Conservation (phyloP, 2,797 vertebrate genomes). For the Schizopygopsis pylzovi region DNA sequence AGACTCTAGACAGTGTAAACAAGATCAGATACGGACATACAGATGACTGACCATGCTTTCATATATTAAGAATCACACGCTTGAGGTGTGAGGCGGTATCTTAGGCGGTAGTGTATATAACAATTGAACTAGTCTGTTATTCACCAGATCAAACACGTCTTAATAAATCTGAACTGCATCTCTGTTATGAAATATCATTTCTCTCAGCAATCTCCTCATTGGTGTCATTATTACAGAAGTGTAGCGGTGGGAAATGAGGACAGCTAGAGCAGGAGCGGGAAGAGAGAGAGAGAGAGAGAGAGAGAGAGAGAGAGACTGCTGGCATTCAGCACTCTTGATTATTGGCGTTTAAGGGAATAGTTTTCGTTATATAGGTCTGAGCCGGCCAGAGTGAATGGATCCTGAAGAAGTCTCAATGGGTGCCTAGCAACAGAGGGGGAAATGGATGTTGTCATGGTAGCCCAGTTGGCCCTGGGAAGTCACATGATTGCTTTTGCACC, state of each 20-base stretch:
- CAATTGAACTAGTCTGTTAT: neutral
- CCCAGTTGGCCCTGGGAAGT: slow-evolving; percentile 44
- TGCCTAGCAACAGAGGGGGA: slow-evolving; percentile 60
- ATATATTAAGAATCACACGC: neutral
- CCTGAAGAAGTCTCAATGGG: slow-evolving; percentile 37
- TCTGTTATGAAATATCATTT: neutral
- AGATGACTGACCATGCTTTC: neutral
- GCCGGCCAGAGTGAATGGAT: slow-evolving; percentile 16
- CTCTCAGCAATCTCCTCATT: neutral
- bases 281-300: neutral
- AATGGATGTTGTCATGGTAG: slow-evolving; percentile 54
- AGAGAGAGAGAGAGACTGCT: neutral
- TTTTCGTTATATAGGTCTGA: slow-evolving; percentile 28
- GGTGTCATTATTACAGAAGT: slow-evolving; percentile 1
- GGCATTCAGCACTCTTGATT: neutral
- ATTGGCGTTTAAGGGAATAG: slow-evolving; percentile 13
- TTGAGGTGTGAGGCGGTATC: neutral
- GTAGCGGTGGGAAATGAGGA: neutral
- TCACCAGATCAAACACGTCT: neutral
- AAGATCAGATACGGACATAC: slow-evolving; percentile 5
- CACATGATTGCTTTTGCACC: slow-evolving; percentile 49
- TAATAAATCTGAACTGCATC: neutral
- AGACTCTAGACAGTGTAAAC: neutral
- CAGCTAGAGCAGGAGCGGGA: neutral
- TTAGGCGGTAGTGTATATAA: neutral